These are phyloP conservation scores for Vanessa atalanta DNA, from an alignment of 1,140 invertebrate species.

Conservation along the genomic window DNA sequence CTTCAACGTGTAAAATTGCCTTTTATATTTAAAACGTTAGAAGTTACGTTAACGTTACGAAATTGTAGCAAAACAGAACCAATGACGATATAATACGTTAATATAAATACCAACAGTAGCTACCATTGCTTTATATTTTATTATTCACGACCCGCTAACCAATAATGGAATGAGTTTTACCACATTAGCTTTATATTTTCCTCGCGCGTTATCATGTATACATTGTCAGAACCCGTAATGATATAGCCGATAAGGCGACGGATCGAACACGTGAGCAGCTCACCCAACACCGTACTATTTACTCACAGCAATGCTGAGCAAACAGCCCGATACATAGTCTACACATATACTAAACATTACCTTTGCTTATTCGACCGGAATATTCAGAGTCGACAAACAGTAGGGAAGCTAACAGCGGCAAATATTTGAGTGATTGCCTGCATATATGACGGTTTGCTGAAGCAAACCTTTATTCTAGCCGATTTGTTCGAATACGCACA, in stretches of 20 bases:
- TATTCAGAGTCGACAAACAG: conserved; percentile 52
- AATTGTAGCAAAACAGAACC: no score
- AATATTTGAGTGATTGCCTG: conserved; percentile 63
- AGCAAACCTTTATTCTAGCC: conserved; percentile 11
- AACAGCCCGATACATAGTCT: conserved; percentile 44
- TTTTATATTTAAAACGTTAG: no score
- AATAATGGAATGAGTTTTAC: not conserved
- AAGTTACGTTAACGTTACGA: no score
- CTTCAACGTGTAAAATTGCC: no score
- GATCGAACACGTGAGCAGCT: conserved; percentile 38
- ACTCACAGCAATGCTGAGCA: conserved; percentile 41
- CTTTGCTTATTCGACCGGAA: conserved; percentile 57
- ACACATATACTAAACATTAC: conserved; percentile 58
- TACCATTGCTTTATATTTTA: not conserved
- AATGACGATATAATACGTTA: not conserved
- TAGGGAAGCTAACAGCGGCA: conserved; percentile 42
- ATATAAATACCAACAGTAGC: not conserved
- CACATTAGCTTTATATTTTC: conserved; percentile 6
- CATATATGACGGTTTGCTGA: conserved; percentile 38
- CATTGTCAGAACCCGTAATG: conserved; percentile 21
- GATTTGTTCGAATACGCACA: conserved; percentile 15
- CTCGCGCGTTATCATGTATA: conserved; percentile 5
- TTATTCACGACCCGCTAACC: not conserved
- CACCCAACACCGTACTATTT: conserved; percentile 41
- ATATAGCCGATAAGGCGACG: conserved; percentile 36